Evolutionary conservation across 2,797 vertebrate species (phyloP), one percentile per base, ranked within the genome.

Genomic region (Cynodonichthys magdalenae): DNA sequence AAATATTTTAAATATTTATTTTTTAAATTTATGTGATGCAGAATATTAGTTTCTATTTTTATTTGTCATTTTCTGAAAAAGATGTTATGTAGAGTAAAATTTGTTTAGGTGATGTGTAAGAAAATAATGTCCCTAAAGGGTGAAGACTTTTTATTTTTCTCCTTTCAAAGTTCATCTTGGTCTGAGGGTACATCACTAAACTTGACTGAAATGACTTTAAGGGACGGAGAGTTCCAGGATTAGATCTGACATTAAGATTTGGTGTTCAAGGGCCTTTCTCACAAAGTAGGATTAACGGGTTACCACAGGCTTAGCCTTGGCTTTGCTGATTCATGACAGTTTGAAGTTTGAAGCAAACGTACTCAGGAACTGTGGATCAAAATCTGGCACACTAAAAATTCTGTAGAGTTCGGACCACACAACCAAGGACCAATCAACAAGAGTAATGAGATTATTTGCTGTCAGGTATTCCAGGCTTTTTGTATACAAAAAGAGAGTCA

Each of bases 221-320:
- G 18, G 39, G 50, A 75, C n/a, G 24, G 60, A 63, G 52, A 52
- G 51, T 66, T 81, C 53, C 19, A 15, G 79, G 83, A 84, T 87
- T 77, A 80, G 63, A 84, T 79, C 55, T 71, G 71, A 84, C 71
- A 71, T 80, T 56, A 67, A 69, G 71, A 84, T 81, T 77, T 77
- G 59, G 63, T 71, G 72, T 79, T 83, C 54, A 74, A 70, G 15
- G 71, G 51, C 51, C 66, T 74, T 63, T 82, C 66, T 77, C 69
- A 75, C 49, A 29, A 61, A 83, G 79, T 31, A 59, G 75, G 78
- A 76, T 87, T 75, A 80, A 45, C 10, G 55, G 53, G 75, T 77
- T 80, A 75, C 56, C 59, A 46, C 20, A 39, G 63, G 50, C 39
- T 82, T 65, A 79, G 64, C 52, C 34, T 10, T 56, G 60, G 39